Evolutionary conservation across 2,113 vertebrate species (phyloP), one percentile per base, ranked within the genome.

Genomic region (Xerus inauris): DNA sequence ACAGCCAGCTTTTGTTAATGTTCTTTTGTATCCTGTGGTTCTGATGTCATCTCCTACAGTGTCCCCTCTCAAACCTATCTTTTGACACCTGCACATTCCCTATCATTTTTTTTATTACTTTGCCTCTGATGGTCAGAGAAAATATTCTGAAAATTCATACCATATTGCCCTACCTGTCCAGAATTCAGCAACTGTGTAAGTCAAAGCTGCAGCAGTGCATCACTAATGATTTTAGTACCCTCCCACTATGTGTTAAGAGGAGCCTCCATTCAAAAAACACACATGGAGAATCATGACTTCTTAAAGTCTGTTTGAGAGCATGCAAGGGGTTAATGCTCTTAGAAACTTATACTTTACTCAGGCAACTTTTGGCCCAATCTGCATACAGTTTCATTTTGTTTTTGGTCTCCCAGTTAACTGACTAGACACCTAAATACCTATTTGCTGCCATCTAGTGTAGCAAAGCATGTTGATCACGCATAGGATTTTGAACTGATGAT

Each of bases 381-480:
- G 4, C 69, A 6, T 86, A 8, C 77, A 24, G 24, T 83, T 96
- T 95, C 49, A 51, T 90, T 95, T 96, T 87, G 72, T 89, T 93
- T 95, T 75, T 49, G 75, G 3, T 97, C 69, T 90, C 57, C n/a
- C 62, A 19, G n/a, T 54, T 93, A 91, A 93, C 14, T 72, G 75
- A 51, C 24, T 17, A 2, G 4, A 6, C 10, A 3, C 0, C 59
- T 76, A 85, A 11, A 80, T 59, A 94, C 73, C 12, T 0, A 1
- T 96, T 91, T 97, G 88, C 96, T 98, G 87, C 95, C 88, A 49
- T 67, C 77, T 87, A 87, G 67, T 11, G 9, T 91, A 49, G 47
- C 2, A 8, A 85, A 94, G 72, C 94, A 47, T 38, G 14, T 71
- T 87, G n/a, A 35, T 85, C 59, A 19, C 85, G 35, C 32, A 35